A percentile compares a stretch with the other conserved stretches of the same genome.
phyloP scores from a whole-genome alignment of 2,888 invertebrate species.

The Incurvaria masculella region DNA sequence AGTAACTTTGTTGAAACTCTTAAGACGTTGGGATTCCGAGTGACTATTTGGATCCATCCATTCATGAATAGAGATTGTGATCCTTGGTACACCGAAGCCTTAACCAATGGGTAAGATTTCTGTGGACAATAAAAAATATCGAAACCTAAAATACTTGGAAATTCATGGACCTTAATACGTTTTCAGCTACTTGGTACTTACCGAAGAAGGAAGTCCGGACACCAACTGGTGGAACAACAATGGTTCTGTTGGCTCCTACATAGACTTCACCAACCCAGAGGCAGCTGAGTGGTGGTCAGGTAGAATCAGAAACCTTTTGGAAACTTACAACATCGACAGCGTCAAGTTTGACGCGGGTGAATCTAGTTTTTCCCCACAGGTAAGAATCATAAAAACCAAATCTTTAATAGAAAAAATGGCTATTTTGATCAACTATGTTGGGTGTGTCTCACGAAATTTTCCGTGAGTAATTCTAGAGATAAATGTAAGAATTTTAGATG shows the following conservation, averaged over 20 bases:
- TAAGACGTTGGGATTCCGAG: constrained; percentile 64
- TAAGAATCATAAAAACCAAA: constrained; percentile 21
- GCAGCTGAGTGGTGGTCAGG: constrained; percentile 63
- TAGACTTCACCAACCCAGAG: constrained; percentile 71
- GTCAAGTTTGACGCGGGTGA: constrained; percentile 86
- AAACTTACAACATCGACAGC: constrained; percentile 64
- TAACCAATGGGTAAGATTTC: constrained; percentile 48
- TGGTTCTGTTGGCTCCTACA: constrained; percentile 47
- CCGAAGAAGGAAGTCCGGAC: constrained; percentile 39
- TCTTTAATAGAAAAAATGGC: no score
- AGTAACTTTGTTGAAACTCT: constrained; percentile 57
- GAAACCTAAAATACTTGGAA: no score
- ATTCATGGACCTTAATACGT: no score
- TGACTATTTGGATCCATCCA: constrained; percentile 84
- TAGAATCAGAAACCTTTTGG: constrained; percentile 50
- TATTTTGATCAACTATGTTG: no score
- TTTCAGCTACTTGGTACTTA: constrained; percentile 46
- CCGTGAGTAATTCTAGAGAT: no score
- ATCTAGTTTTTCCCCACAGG: constrained; percentile 61
- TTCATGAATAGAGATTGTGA: constrained; percentile 75
- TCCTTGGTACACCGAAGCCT: constrained; percentile 55
- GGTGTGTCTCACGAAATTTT: no score
- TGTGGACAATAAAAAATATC: no score
- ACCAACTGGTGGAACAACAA: constrained; percentile 55
- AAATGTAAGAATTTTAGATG: no score